phyloP scores from a whole-genome alignment of 2,113 vertebrate genomes.

The Sapajus apella region DNA sequence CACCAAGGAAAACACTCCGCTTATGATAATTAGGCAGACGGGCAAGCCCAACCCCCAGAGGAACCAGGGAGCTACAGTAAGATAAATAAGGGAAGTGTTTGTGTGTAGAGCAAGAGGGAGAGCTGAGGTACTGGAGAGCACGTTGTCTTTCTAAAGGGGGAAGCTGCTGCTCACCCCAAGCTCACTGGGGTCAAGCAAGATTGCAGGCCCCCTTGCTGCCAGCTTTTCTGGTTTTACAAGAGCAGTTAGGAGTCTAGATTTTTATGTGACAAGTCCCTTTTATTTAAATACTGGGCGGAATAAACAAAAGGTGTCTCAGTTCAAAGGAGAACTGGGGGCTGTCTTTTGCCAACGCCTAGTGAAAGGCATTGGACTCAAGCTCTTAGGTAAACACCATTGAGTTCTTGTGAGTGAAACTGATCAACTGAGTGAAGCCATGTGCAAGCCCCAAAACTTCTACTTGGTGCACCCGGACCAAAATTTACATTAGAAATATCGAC shows the following conservation, averaged over 20 bases:
- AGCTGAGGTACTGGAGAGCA: fast-evolving
- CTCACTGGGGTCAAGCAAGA: not conserved
- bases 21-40: too few relatives aligned
- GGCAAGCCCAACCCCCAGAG: not conserved
- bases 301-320: not conserved
- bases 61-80: not conserved
- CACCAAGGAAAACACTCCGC: not conserved
- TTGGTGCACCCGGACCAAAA: not conserved
- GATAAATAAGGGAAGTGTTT: not conserved
- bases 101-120: not conserved
- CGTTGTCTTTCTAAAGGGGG: not conserved
- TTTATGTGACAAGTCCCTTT: not conserved
- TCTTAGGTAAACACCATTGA: not conserved
- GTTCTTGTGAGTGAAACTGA: not conserved
- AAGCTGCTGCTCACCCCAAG: not conserved
- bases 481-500: not conserved
- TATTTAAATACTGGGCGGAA: not conserved
- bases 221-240: not conserved
- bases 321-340: not conserved
- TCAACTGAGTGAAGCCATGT: not conserved
- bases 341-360: not conserved
- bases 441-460: not conserved
- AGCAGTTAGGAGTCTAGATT: not conserved
- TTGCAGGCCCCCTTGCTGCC: not conserved
- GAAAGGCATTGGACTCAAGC: not conserved